Base-by-base conservation (phyloP, 1,140 invertebrate species). In the Pachyrhynchus sulphureomaculatus region DNA sequence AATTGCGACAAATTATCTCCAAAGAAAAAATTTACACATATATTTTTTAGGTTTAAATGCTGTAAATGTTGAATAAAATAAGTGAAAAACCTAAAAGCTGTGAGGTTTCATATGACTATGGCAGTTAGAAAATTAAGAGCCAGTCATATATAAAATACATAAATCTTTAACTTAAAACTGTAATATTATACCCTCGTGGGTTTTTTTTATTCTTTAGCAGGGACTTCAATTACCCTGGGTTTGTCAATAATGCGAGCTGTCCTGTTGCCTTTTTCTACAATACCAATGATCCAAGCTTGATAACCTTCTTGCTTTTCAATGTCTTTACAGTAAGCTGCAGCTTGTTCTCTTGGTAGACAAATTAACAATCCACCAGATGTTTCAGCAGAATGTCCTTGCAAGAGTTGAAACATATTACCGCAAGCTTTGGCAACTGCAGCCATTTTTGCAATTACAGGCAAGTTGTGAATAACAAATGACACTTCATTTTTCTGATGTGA, bases 211-310 rank as follows among this genome's bases (percentile, higher is more conserved):
- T 98, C 95, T 80, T 96, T 98, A 63, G 93, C 90, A 10, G 96
- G 96, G 26, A 99, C 96, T 83, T 98, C 96, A 74, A 99, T 99
- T 10, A 98, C 93, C 83, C 96, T 84, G 1, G 96, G 95, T 72
- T 98, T 98, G 75, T 98, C 95, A 75, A 98, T 98, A 73, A 98
- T 98, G 70, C 95, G 85, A 9, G 95, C 96, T 4, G 94, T 94
- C 61, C 95, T 86, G 76, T 93, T 95, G 32, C 96, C 96, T 77
- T 97, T 98, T 75, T 98, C 95, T 1, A 99, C 96, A 74, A 98
- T 97, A 45, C 95, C 96, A 75, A 99, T 96, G 71, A 98, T 99
- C 96, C 96, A 99, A 1, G 96, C 94, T 76, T 97, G 95, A 75
- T 96, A 97, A 0, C 95, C 95, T 81, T 98, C 96, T 73, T 93